phyloP scores from a whole-genome alignment of 30 jellyfish, hydroid and myxozoan species.

The Phacellophora camtschatica region DNA sequence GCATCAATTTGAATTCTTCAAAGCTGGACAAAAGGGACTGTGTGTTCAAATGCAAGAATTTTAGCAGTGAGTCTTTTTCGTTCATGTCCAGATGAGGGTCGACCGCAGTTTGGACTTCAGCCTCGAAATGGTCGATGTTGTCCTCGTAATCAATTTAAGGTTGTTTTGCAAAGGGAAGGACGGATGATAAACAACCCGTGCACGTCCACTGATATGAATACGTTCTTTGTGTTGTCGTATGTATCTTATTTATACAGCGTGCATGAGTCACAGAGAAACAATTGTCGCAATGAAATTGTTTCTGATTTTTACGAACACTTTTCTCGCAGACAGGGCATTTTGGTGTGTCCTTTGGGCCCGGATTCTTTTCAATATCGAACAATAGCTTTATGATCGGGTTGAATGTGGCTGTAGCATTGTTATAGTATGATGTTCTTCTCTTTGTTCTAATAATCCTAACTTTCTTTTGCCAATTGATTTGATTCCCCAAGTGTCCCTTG shows the following conservation, averaged over 20 bases:
- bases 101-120: not conserved
- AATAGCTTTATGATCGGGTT: not conserved
- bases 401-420: not conserved
- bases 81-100: not conserved
- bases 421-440: not conserved
- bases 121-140: not conserved
- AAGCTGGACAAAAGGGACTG: not conserved
- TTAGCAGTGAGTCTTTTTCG: slow-evolving; percentile 4
- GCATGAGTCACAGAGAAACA: not conserved
- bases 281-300: not conserved
- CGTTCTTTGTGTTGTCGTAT: not conserved
- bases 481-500: not conserved
- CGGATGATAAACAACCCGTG: not conserved
- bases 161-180: not conserved
- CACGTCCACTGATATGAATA: not conserved
- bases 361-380: not conserved
- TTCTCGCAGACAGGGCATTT: not conserved
- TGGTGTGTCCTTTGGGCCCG: not conserved
- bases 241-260: not conserved
- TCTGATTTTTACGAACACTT: not conserved
- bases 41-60: slow-evolving; percentile 8
- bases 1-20: not conserved
- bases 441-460: not conserved
- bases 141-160: not conserved
- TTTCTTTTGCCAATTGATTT: not conserved